phyloP scores from a whole-genome alignment of 2,888 invertebrate genomes.

The Ectemnius lituratus region DNA sequence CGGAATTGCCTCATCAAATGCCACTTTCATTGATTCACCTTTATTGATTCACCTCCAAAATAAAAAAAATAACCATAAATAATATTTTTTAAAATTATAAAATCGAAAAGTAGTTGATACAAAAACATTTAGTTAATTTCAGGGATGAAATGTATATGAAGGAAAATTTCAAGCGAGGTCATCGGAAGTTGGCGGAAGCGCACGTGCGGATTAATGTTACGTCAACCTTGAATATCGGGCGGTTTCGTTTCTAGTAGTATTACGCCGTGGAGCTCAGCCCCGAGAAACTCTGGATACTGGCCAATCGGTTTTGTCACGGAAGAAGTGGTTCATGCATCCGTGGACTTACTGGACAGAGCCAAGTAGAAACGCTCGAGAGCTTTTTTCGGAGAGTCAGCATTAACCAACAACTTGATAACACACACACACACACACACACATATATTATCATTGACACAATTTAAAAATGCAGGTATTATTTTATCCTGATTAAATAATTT shows the following conservation, averaged over 20 bases:
- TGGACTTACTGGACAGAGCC: constrained; percentile 33
- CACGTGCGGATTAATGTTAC: constrained; percentile 27
- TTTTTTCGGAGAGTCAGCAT: constrained; percentile 27
- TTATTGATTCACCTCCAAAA: too few species aligned
- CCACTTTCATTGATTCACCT: too few species aligned
- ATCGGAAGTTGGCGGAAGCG: constrained; percentile 19
- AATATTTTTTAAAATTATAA: too few species aligned
- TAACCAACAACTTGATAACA: background rate
- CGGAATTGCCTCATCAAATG: too few species aligned
- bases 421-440: background rate
- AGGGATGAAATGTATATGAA: too few species aligned
- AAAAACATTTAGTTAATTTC: too few species aligned
- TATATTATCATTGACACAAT: background rate
- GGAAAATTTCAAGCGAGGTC: too few species aligned
- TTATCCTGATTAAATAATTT: background rate
- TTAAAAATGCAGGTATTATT: background rate
- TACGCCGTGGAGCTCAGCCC: constrained; percentile 30
- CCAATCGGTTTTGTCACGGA: constrained; percentile 47
- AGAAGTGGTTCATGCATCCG: background rate
- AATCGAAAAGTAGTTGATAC: too few species aligned
- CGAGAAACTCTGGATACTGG: constrained; percentile 40
- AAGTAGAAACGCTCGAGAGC: constrained; percentile 20
- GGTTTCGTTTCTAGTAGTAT: constrained; percentile 29
- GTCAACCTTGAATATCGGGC: constrained; percentile 52
- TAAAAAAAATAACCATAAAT: too few species aligned